A percentile compares a stretch with the other conserved stretches of the same genome.
phyloP scores from a whole-genome alignment of 2,797 vertebrate genomes.

The Trachurus trachurus region DNA sequence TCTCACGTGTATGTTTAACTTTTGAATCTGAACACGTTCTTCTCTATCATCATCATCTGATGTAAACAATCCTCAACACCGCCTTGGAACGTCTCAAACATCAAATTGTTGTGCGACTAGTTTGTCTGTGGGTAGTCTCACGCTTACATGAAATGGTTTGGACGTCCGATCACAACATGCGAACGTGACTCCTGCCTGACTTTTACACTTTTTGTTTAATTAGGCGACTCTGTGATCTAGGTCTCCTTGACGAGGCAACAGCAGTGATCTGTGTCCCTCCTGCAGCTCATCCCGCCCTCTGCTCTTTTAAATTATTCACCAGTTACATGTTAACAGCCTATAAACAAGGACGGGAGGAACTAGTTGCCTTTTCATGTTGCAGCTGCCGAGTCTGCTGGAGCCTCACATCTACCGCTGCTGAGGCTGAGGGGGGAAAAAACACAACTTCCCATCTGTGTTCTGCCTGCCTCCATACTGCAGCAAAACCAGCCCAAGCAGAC shows the following conservation, averaged over 20 bases:
- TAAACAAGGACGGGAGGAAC: constrained; percentile 30
- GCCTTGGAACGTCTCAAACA: not conserved
- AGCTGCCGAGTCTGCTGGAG: constrained; percentile 43
- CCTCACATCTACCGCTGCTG: constrained; percentile 34
- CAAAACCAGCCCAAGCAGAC: constrained; percentile 66
- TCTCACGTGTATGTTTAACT: not conserved
- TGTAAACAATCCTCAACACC: not conserved
- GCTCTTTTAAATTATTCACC: constrained; percentile 67
- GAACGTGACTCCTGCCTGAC: constrained; percentile 26
- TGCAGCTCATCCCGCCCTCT: constrained; percentile 43
- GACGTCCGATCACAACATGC: not conserved
- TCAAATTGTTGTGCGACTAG: not conserved
- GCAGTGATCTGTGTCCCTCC: constrained; percentile 30
- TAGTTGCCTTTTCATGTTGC: constrained; percentile 33
- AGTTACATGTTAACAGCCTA: constrained; percentile 42
- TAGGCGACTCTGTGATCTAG: constrained; percentile 21
- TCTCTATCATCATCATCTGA: not conserved
- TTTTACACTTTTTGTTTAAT: constrained; percentile 34
- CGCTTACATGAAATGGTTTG: not conserved
- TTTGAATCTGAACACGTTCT: too few species aligned
- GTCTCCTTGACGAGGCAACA: constrained; percentile 24
- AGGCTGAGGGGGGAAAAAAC: constrained; percentile 1
- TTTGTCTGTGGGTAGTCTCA: not conserved
- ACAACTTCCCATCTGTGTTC: constrained; percentile 58
- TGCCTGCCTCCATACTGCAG: constrained; percentile 74